Percentiles rank a stretch among this genome's conserved stretches.
Evolutionary conservation across 1,140 invertebrate species (phyloP).

Genomic region (Teleopsis dalmanni): DNA sequence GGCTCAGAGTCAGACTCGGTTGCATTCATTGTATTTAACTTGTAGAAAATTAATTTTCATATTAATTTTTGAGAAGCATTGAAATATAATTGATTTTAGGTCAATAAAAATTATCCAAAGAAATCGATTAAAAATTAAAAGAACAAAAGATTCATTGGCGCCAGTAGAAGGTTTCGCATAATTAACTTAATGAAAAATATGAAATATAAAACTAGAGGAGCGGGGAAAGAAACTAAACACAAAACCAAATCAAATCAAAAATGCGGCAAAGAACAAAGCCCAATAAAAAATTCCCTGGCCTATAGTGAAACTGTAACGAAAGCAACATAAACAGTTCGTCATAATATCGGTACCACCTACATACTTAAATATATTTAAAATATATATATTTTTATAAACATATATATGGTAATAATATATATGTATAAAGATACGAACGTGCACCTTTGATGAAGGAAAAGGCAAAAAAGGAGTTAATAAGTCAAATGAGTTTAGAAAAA

Average conservation of each 20-base stretch:
- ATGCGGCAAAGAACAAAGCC: slow-evolving; percentile 8
- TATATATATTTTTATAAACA: no score
- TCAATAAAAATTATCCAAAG: slow-evolving; percentile 11
- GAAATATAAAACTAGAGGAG: slow-evolving; percentile 1
- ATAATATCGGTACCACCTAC: slow-evolving; percentile 6
- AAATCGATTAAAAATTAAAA: slow-evolving; percentile 13
- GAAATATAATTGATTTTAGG: slow-evolving; percentile 12
- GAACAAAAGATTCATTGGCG: slow-evolving; percentile 10
- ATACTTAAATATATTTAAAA: not conserved
- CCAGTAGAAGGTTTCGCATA: slow-evolving; percentile 11
- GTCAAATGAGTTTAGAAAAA: no score
- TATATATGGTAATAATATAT: no score
- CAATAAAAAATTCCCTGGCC: not conserved
- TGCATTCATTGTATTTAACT: not conserved
- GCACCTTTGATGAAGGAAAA: no score
- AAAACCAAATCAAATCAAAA: slow-evolving; percentile 5
- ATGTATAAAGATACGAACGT: no score
- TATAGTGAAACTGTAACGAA: slow-evolving; percentile 8
- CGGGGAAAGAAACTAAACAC: not conserved
- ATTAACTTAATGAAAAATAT: slow-evolving; percentile 9
- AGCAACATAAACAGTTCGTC: not conserved
- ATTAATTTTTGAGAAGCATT: not conserved
- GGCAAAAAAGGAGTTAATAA: no score
- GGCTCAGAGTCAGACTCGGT: not conserved
- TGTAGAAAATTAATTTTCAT: slow-evolving; percentile 2